Base-by-base conservation (phyloP, 2,797 vertebrate genomes). In the Sebastes vulpes region DNA sequence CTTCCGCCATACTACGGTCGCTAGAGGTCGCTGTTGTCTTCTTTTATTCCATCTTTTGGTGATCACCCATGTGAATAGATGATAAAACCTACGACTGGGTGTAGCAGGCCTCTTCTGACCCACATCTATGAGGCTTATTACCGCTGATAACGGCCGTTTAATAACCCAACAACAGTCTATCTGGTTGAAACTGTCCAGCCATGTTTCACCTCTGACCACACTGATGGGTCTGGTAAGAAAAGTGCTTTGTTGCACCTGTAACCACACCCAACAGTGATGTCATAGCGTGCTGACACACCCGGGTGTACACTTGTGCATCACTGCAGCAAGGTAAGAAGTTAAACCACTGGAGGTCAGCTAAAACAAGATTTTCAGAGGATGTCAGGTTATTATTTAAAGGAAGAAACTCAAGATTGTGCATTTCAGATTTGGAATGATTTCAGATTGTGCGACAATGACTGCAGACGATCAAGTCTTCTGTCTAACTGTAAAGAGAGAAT, bases 361-460 rank as follows among this genome's bases (percentile, higher is more conserved):
- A 53, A 61, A 26, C 14, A 35, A 32, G 58, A n/a, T 32, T 35
- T 61, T 18, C 6, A 52, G 29, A 0, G 7, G 48, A 6, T 52
- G 57, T 25, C 7, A 59, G 2, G 20, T 32, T 28, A 14, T 2
- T 28, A 2, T 48, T 46, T 48, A 26, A 56, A 42, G 7, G 12
- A 21, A 38, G 46, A 28, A 26, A 63, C 20, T 26, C 0, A 14
- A 16, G 18, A 5, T 48, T 66, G 4, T 64, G 52, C n/a, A 31
- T 26, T 72, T 50, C 46, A 58, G 16, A 38, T 46, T 32, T 46
- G 60, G 42, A 66, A 46, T 57, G 59, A 68, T 75, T 63, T 60
- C 31, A 20, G 46, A 77, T 58, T 28, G 46, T n/a, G 31, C 29
- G n/a, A 75, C 35, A 32, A 52, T 59, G 50, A 75, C 10, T 75